These are phyloP conservation scores for Callyntrura sp. DNA, from an alignment of 2,888 invertebrate genomes.

Conservation along the genomic window DNA sequence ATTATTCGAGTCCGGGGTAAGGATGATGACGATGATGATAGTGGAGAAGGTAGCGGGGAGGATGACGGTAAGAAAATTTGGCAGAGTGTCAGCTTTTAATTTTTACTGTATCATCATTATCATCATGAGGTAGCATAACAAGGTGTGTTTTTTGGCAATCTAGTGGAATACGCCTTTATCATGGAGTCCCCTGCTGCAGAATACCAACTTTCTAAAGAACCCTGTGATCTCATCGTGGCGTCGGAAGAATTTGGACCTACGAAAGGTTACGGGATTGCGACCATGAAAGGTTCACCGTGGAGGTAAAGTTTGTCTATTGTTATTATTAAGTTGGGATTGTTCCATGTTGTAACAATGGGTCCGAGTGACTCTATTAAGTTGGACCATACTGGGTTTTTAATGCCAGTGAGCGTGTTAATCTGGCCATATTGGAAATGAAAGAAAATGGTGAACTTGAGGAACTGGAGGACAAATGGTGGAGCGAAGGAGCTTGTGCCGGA, in stretches of 20 bases:
- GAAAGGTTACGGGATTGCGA: conserved; percentile 79
- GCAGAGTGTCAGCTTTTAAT: background rate
- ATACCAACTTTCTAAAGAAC: conserved; percentile 94
- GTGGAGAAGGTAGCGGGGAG: conserved; percentile 52
- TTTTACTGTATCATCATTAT: no score
- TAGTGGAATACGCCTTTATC: conserved; percentile 92
- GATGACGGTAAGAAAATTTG: conserved; percentile 33
- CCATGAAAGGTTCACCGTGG: conserved; percentile 76
- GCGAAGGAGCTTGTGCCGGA: conserved; percentile 87
- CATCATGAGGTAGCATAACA: no score
- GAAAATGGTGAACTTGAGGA: conserved; percentile 96
- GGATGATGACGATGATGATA: conserved; percentile 61
- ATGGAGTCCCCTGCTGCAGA: conserved; percentile 90
- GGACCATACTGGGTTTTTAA: no score
- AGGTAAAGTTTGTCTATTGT: conserved; percentile 68
- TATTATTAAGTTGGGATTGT: no score
- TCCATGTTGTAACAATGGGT: no score
- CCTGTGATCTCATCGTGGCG: conserved; percentile 98
- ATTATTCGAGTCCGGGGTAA: conserved; percentile 90
- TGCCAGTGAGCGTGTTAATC: conserved; percentile 97
- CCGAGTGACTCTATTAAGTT: no score
- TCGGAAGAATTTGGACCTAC: conserved; percentile 86
- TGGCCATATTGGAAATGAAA: conserved; percentile 95
- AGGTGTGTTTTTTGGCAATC: conserved; percentile 84
- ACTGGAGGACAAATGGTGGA: conserved; percentile 98